These are phyloP conservation scores for Lycopodina hypogea DNA, from an alignment of 37 sponge, comb jelly and placozoan species.

Conservation along the genomic window DNA sequence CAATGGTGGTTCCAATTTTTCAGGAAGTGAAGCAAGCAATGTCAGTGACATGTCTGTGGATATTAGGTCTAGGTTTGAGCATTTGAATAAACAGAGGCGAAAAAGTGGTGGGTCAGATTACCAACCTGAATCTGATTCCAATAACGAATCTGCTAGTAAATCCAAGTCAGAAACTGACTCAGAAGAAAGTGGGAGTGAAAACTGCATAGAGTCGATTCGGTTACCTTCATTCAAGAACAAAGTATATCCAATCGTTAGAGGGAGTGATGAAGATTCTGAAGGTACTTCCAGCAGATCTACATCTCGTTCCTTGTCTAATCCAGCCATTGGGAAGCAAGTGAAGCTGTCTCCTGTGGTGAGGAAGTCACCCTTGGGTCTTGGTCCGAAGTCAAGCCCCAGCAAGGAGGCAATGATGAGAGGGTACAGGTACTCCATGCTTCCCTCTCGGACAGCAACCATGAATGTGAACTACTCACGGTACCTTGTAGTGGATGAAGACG, in stretches of 20 bases:
- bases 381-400: background rate
- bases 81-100: background rate
- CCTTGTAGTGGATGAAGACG: background rate
- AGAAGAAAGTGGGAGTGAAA: background rate
- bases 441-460: conserved; percentile 5
- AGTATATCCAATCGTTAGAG: background rate
- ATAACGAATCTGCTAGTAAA: background rate
- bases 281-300: background rate
- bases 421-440: conserved; percentile 3
- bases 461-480: conserved; percentile 12
- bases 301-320: background rate
- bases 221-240: background rate
- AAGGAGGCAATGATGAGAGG: conserved; percentile 6
- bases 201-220: background rate
- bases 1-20: background rate
- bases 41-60: conserved; percentile 11
- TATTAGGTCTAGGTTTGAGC: background rate
- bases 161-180: conserved; percentile 12
- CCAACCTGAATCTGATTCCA: conserved; percentile 9
- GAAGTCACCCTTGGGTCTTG: background rate
- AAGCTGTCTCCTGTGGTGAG: background rate
- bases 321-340: background rate
- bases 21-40: background rate
- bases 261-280: background rate
- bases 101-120: conserved; percentile 22